phyloP scores from a whole-genome alignment of 2,888 invertebrate species.

The Andricus quercusramuli region DNA sequence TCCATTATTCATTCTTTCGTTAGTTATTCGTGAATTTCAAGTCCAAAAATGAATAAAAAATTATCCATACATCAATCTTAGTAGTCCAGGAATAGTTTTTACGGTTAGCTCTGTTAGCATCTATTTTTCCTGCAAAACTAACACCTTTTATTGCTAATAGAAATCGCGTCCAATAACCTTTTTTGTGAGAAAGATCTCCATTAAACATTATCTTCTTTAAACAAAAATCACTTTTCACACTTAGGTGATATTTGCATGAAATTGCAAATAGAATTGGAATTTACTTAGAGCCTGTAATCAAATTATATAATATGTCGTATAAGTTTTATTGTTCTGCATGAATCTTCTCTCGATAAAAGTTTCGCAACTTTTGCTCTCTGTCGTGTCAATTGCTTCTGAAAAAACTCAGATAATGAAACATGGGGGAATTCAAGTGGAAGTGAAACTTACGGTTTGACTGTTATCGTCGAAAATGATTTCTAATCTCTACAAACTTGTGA shows the following conservation, averaged over 20 bases:
- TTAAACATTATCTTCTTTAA: background rate
- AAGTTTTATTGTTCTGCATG: background rate
- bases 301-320: background rate
- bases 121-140: conserved; percentile 2
- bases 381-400: conserved; percentile 9
- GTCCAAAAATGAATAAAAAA: too few relatives aligned
- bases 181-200: background rate
- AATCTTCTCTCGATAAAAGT: conserved; percentile 3
- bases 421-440: background rate
- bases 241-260: background rate
- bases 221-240: conserved; percentile 5
- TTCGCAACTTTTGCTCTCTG: background rate
- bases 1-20: background rate
- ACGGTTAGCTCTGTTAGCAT: conserved; percentile 15
- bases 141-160: conserved; percentile 9
- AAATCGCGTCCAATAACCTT: background rate
- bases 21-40: background rate
- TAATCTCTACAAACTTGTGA: background rate
- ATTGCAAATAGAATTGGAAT: background rate
- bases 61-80: background rate
- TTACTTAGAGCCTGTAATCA: background rate
- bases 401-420: conserved; percentile 5
- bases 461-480: background rate
- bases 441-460: background rate
- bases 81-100: background rate